Percentiles rank a stretch among this genome's conserved stretches.
These are phyloP conservation scores for Phataginus tetradactyla DNA, from an alignment of 2,797 vertebrate genomes.

Conservation along the genomic window DNA sequence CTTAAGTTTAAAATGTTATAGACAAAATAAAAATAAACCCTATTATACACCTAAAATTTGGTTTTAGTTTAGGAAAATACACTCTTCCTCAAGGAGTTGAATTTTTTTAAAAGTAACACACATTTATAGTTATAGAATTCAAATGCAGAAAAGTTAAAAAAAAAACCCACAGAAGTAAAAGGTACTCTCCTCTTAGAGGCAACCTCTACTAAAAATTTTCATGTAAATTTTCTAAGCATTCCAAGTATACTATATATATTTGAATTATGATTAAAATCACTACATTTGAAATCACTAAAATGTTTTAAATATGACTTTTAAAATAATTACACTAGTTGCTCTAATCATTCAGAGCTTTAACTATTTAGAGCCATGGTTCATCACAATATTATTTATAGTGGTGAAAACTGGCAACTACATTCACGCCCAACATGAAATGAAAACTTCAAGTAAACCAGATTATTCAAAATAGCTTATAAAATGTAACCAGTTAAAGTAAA, in stretches of 20 bases:
- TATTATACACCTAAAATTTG: background rate
- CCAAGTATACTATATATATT: background rate
- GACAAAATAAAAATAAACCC: background rate
- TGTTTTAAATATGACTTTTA: background rate
- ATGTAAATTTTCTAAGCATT: slow-evolving; percentile 27
- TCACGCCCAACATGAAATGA: slow-evolving; percentile 1
- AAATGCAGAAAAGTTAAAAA: slow-evolving; percentile 29
- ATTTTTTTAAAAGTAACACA: slow-evolving; percentile 40
- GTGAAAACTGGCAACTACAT: slow-evolving; percentile 40
- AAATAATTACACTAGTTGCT: background rate
- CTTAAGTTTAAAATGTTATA: background rate
- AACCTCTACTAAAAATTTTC: slow-evolving; percentile 14
- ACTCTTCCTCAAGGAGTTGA: background rate
- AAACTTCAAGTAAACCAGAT: background rate
- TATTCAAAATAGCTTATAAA: slow-evolving; percentile 43
- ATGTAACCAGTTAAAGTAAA: background rate
- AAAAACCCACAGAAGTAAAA: background rate
- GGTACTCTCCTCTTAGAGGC: background rate
- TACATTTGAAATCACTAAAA: slow-evolving; percentile 34
- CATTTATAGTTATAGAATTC: slow-evolving; percentile 17
- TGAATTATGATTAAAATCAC: slow-evolving; percentile 5
- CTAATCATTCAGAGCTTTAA: slow-evolving; percentile 22
- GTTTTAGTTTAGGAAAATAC: slow-evolving; percentile 18
- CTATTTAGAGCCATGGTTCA: slow-evolving; percentile 7
- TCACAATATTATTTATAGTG: background rate